Evolutionary conservation across 2,888 invertebrate genomes (phyloP).

Genomic region (Stenolophus ochropezus): DNA sequence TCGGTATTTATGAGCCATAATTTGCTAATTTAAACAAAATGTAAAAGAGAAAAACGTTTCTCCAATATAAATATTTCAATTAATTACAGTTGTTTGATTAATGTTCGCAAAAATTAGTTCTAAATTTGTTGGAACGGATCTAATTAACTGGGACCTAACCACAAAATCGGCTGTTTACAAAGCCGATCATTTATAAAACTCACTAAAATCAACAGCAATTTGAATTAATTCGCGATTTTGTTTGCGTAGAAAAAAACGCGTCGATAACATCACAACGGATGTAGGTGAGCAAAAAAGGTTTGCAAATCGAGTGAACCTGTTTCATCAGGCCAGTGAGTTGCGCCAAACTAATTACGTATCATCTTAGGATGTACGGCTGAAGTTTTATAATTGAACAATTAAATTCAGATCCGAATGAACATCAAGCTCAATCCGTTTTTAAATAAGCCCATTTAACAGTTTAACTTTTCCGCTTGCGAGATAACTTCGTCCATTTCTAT

Average conservation of each 20-base stretch:
- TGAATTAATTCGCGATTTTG: slow-evolving; percentile 31
- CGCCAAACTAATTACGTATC: slow-evolving; percentile 9
- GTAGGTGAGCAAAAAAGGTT: slow-evolving; percentile 3
- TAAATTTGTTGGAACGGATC: slow-evolving; percentile 13
- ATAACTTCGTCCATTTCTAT: slow-evolving; percentile 25
- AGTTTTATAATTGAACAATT: slow-evolving; percentile 32
- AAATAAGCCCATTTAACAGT: slow-evolving; percentile 35
- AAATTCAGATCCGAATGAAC: slow-evolving; percentile 28
- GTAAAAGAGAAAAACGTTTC: neutral
- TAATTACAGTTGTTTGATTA: neutral
- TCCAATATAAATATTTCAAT: neutral
- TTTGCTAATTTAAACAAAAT: neutral
- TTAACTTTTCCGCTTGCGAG: slow-evolving; percentile 31
- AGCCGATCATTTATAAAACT: slow-evolving; percentile 20
- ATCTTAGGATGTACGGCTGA: slow-evolving; percentile 10
- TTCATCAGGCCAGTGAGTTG: neutral
- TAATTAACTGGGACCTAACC: slow-evolving; percentile 2
- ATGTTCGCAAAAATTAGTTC: neutral
- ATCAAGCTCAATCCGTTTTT: slow-evolving; percentile 29
- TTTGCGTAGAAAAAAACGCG: slow-evolving; percentile 8
- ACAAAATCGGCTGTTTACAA: slow-evolving; percentile 7
- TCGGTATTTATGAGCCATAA: too few species aligned
- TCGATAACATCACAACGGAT: slow-evolving; percentile 7
- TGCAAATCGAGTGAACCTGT: slow-evolving; percentile 13
- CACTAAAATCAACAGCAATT: slow-evolving; percentile 27